Conservation (phyloP, 2,113 vertebrate species). For the Muntiacus muntjak region DNA sequence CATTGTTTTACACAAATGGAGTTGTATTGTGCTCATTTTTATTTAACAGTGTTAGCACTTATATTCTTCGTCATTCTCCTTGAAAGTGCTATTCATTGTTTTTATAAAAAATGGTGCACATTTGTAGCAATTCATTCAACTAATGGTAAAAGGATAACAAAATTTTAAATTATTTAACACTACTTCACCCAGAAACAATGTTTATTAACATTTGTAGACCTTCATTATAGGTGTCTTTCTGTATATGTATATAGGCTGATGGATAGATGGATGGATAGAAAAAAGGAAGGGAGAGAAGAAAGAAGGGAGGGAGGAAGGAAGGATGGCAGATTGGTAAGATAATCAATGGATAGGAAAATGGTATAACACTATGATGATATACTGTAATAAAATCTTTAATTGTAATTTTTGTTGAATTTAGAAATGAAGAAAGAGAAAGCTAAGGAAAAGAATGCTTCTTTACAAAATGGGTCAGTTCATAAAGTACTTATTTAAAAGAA, state of each 20-base stretch:
- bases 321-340: neutral
- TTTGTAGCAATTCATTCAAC: neutral
- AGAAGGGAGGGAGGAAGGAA: neutral
- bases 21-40: neutral
- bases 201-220: neutral
- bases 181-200: neutral
- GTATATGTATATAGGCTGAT: neutral
- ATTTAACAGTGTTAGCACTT: neutral
- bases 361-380: neutral
- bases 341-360: neutral
- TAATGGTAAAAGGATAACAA: neutral
- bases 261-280: neutral
- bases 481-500: neutral
- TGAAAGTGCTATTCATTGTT: neutral
- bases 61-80: neutral
- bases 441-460: slow-evolving; percentile 14
- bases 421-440: neutral
- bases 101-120: neutral
- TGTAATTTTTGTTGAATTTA: slow-evolving; percentile 6
- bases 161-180: neutral
- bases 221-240: neutral
- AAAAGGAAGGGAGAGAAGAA: neutral
- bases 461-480: neutral
- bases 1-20: neutral
- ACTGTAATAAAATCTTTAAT: slow-evolving; percentile 20